Evolutionary conservation across 2,888 invertebrate genomes (phyloP).

Genomic region (Erannis defoliaria): DNA sequence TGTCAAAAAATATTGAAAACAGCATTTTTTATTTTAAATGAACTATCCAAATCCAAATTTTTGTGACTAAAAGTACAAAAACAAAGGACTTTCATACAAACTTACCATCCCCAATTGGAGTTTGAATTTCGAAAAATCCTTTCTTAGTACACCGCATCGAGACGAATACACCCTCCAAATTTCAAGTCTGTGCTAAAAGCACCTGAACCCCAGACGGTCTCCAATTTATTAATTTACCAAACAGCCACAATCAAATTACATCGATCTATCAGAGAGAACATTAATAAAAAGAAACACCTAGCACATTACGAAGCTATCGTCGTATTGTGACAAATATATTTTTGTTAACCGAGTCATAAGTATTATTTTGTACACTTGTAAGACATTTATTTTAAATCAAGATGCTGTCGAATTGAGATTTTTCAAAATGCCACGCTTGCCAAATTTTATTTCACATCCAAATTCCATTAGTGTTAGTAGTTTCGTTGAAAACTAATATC

Average conservation of each 20-base stretch:
- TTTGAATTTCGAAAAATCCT: too few species aligned
- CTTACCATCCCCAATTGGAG: too few species aligned
- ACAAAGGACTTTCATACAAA: too few species aligned
- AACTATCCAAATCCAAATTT: too few species aligned
- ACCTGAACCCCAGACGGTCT: not conserved
- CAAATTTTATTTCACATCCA: not conserved
- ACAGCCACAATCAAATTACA: constrained; percentile 4
- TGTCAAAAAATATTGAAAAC: too few species aligned
- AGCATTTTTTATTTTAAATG: too few species aligned
- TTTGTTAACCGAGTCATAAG: too few species aligned
- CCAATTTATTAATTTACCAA: constrained; percentile 3
- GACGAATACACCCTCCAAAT: too few species aligned
- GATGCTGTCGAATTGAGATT: constrained; percentile 2
- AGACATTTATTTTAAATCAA: too few species aligned
- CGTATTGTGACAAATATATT: not conserved
- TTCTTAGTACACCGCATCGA: too few species aligned
- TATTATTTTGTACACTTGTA: too few species aligned
- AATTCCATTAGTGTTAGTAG: constrained; percentile 6
- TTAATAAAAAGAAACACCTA: not conserved
- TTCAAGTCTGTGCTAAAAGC: not conserved
- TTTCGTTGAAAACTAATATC: not conserved
- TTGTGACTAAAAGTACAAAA: too few species aligned
- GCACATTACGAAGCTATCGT: not conserved
- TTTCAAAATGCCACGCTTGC: not conserved
- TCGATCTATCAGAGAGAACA: constrained; percentile 2